A percentile compares a stretch with the other conserved stretches of the same genome.
Evolutionary conservation across 2,113 vertebrate species (phyloP).

Genomic region (Hassar affinis): DNA sequence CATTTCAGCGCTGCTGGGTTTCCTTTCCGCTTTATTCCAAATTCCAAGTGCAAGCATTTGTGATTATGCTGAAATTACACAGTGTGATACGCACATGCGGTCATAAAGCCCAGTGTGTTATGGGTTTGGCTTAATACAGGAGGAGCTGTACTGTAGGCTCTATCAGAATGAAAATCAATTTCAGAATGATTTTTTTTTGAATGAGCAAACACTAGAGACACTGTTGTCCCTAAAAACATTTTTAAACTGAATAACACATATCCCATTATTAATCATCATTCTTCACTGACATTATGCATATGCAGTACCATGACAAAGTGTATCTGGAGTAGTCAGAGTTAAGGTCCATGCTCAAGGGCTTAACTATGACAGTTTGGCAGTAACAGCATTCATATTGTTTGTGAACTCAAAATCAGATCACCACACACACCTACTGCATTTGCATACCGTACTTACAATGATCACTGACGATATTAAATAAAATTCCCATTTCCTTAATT

Average conservation of each 20-base stretch:
- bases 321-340: background rate
- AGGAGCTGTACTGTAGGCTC: background rate
- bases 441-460: background rate
- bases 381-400: background rate
- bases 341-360: background rate
- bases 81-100: background rate
- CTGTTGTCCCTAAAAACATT: background rate
- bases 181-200: background rate
- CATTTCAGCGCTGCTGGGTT: background rate
- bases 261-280: background rate
- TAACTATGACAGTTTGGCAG: background rate
- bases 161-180: background rate
- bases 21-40: background rate
- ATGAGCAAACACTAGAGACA: background rate
- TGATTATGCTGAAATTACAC: background rate
- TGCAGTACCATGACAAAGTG: background rate
- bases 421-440: background rate
- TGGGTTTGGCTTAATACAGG: background rate
- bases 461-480: background rate
- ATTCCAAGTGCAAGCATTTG: background rate
- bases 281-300: constrained; percentile 5
- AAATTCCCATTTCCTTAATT: background rate
- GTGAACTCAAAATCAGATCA: background rate
- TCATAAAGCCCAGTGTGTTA: background rate
- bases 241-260: background rate